Percentiles rank a stretch among this genome's conserved stretches.
Conservation (phyloP, 2,797 vertebrate species). For the Peromyscus aztecus region DNA sequence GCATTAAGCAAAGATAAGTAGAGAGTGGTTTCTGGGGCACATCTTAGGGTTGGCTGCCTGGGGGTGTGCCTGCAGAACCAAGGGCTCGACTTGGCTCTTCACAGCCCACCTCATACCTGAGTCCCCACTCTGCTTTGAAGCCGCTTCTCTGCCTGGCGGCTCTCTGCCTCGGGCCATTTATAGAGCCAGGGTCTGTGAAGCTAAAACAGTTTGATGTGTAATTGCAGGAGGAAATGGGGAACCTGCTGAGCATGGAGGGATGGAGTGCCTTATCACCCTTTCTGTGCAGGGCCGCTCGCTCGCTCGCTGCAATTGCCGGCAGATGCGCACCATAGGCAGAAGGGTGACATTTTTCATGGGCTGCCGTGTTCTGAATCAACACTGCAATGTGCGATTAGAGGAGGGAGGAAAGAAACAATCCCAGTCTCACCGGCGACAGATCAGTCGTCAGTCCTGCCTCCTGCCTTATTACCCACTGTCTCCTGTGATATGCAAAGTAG, state of each 20-base stretch:
- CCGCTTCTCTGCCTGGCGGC: conserved; percentile 86
- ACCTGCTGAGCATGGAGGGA: conserved; percentile 89
- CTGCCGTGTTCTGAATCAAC: conserved; percentile 88
- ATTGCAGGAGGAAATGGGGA: conserved; percentile 91
- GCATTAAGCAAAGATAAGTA: conserved; percentile 78
- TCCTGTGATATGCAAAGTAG: conserved; percentile 89
- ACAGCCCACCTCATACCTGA: conserved; percentile 80
- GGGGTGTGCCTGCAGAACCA: conserved; percentile 52
- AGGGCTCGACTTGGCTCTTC: not conserved
- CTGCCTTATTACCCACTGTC: conserved; percentile 87
- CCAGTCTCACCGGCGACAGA: conserved; percentile 84
- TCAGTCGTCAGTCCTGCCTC: conserved; percentile 82
- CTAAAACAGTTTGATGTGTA: conserved; percentile 91
- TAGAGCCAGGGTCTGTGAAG: conserved; percentile 88
- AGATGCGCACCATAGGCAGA: conserved; percentile 86
- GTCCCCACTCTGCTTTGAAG: conserved; percentile 86
- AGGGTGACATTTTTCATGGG: conserved; percentile 90
- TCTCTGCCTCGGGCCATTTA: conserved; percentile 88
- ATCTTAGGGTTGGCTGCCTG: conserved; percentile 77
- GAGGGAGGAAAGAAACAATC: conserved; percentile 83
- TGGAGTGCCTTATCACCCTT: conserved; percentile 88
- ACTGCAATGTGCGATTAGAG: conserved; percentile 89
- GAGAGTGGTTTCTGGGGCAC: conserved; percentile 77
- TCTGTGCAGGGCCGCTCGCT: conserved; percentile 84
- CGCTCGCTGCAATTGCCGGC: conserved; percentile 86